phyloP scores from a whole-genome alignment of 2,113 vertebrate species.

The Rhinolophus ferrumequinum region DNA sequence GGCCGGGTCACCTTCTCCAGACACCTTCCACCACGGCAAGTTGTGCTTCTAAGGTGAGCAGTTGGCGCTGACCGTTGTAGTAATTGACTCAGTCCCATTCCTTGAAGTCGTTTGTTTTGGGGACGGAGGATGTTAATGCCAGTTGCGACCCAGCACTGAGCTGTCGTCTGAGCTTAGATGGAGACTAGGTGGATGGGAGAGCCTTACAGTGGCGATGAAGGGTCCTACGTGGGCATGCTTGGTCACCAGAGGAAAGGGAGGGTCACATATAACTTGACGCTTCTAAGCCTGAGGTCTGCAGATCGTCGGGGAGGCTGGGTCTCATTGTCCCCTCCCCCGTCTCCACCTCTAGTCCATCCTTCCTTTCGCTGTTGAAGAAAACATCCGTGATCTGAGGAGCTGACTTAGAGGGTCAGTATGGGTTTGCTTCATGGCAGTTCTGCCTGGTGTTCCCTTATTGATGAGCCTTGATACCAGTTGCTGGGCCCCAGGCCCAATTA shows the following conservation, averaged over 20 bases:
- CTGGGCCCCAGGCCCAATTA: not conserved
- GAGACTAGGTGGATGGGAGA: not conserved
- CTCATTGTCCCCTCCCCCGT: not conserved
- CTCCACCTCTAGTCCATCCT: no score
- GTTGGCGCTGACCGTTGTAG: not conserved
- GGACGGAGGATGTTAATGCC: rapidly evolving
- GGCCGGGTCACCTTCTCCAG: not conserved
- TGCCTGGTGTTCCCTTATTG: not conserved
- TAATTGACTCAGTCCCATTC: not conserved
- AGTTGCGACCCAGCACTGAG: not conserved
- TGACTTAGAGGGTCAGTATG: not conserved
- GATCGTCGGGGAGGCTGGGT: not conserved
- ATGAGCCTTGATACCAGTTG: not conserved
- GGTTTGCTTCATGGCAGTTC: not conserved
- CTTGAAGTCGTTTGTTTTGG: not conserved
- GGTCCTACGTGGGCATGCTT: not conserved
- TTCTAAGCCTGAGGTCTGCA: not conserved
- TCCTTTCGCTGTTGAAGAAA: not conserved
- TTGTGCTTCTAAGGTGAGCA: not conserved
- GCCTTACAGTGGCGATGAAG: not conserved
- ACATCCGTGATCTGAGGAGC: not conserved
- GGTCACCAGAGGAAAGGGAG: not conserved
- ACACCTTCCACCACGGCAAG: no score
- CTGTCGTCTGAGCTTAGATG: not conserved
- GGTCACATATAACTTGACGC: not conserved